phyloP scores from a whole-genome alignment of 2,888 invertebrate species.

The Argyresthia goedartella region DNA sequence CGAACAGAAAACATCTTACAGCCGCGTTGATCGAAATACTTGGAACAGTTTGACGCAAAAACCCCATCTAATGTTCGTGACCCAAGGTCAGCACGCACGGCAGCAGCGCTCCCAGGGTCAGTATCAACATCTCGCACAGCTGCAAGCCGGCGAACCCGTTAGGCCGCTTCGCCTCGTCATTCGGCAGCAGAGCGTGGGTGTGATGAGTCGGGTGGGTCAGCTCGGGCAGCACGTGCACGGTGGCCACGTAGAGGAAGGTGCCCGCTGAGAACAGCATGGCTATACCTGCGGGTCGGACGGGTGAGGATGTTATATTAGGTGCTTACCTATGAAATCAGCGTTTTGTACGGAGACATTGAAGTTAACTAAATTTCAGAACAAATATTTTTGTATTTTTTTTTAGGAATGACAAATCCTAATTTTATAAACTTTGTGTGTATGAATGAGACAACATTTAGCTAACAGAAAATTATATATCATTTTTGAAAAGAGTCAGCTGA shows the following conservation, averaged over 20 bases:
- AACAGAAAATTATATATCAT: too few relatives aligned
- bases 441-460: too few relatives aligned
- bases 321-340: too few relatives aligned
- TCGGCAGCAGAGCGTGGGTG: conserved; percentile 47
- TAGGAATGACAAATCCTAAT: too few relatives aligned
- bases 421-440: too few relatives aligned
- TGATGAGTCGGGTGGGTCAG: conserved; percentile 73
- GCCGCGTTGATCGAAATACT: too few relatives aligned
- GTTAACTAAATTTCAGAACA: too few relatives aligned
- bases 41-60: too few relatives aligned
- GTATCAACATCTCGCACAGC: conserved; percentile 82
- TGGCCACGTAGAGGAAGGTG: conserved; percentile 98
- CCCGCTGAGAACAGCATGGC: conserved; percentile 99
- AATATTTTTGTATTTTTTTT: too few relatives aligned
- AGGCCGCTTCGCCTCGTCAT: conserved; percentile 28
- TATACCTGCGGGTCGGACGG: conserved; percentile 65
- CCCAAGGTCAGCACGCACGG: conserved; percentile 93
- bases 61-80: conserved; percentile 91
- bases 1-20: too few relatives aligned
- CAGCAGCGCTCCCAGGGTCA: conserved; percentile 89
- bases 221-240: conserved; percentile 98
- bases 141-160: conserved; percentile 72
- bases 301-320: conserved; percentile 54
- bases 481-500: too few relatives aligned
- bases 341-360: too few relatives aligned